phyloP scores from a whole-genome alignment of 2,888 invertebrate species.

The Rhodophaea formosa region DNA sequence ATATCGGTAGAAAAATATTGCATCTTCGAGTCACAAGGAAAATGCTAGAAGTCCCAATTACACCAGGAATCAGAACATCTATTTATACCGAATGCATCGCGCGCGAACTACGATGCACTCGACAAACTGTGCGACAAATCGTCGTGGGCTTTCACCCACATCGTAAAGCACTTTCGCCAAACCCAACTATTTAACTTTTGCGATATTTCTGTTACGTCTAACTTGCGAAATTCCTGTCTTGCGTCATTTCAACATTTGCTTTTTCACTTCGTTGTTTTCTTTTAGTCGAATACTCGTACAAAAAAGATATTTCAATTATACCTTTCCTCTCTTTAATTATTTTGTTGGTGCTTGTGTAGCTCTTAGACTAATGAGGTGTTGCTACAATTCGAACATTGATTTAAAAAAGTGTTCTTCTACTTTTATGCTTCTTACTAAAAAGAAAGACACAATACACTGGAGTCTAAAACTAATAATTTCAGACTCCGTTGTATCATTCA shows the following conservation, averaged over 20 bases:
- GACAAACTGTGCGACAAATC: conserved; percentile 46
- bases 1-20: not conserved
- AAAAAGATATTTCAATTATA: no score
- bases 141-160: conserved; percentile 57
- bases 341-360: no score
- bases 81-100: not conserved
- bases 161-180: conserved; percentile 46
- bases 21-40: not conserved
- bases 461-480: no score
- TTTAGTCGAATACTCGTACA: no score
- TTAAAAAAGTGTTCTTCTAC: no score
- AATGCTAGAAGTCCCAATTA: conserved; percentile 9
- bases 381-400: no score
- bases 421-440: no score
- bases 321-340: no score
- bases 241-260: conserved; percentile 40
- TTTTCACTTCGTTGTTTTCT: conserved; percentile 33
- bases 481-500: no score
- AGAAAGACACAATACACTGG: no score
- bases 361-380: no score
- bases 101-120: conserved; percentile 24
- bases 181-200: conserved; percentile 45
- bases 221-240: conserved; percentile 40
- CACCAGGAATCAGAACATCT: conserved; percentile 7
- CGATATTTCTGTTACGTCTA: conserved; percentile 35